These are phyloP conservation scores for Zaprionus ornatus DNA, from an alignment of 1,140 invertebrate genomes.

Conservation along the genomic window DNA sequence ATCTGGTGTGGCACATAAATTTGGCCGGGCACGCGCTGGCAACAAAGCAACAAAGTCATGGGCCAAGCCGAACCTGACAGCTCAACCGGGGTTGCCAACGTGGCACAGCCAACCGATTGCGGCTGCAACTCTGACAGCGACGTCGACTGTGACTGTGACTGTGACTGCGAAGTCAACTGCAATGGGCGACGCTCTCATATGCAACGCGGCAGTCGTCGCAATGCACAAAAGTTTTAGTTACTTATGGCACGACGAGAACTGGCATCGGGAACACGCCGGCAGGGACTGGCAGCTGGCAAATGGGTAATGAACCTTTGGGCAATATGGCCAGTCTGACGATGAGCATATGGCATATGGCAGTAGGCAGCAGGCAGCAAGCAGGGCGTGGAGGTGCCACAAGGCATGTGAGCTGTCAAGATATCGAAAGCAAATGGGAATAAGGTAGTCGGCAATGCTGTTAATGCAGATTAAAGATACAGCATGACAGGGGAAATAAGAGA, in stretches of 20 bases:
- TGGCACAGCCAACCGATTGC: not conserved
- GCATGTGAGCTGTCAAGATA: not conserved
- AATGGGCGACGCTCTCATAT: constrained; percentile 1
- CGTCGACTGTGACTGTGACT: not conserved
- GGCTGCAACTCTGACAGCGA: not conserved
- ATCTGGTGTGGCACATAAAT: constrained; percentile 41
- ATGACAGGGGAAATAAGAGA: not conserved
- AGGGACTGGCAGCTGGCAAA: constrained; percentile 8
- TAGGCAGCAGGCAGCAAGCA: not conserved
- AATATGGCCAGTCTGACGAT: constrained; percentile 35
- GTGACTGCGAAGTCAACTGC: not conserved
- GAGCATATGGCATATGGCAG: constrained; percentile 23
- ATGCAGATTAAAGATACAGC: not conserved
- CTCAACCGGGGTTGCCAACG: constrained; percentile 12
- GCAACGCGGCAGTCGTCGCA: constrained; percentile 18
- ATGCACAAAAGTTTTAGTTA: constrained; percentile 40
- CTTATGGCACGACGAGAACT: constrained; percentile 27
- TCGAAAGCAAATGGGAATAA: constrained; percentile 7
- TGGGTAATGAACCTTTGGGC: constrained; percentile 29
- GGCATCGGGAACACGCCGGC: constrained; percentile 1
- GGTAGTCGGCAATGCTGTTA: not conserved
- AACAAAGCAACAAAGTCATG: constrained; percentile 46
- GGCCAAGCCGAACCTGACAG: constrained; percentile 28
- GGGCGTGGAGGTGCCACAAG: not conserved
- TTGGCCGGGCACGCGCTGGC: constrained; percentile 42